Evolutionary conservation across 2,888 invertebrate genomes (phyloP), one percentile per base, ranked within the genome.

Genomic region (Idaea aversata): DNA sequence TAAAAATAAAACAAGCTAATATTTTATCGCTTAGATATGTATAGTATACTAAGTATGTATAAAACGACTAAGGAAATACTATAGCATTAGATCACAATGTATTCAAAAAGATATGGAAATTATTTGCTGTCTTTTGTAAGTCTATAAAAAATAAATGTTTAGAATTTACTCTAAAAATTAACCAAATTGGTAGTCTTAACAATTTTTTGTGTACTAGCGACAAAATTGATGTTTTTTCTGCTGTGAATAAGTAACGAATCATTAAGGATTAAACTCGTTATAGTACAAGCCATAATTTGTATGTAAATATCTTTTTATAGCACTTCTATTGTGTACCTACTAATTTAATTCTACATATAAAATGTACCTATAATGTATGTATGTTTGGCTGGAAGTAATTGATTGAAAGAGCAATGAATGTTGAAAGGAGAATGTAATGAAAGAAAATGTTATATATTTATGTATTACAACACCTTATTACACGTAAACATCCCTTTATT

Each of bases 221-320:
- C 36, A 36, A 36, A 36, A 5, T 36, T 36, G 36, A 36, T 47
- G 47, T 47, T 10, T 47, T 47, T 10, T 4, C 7, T 47, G 47
- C 47, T 47, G 47, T 47, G 13, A 47, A 47, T 47, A 47, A 47
- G 47, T 47, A 13, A 10, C 7, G 36, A 36, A 36, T 36, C 6
- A 36, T 36, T 7, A 36, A 7, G 47, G 13, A 25, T 25, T 47
- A 47, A 47, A 47, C 47, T 10, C 47, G 47, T 47, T 47, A 13
- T 6, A 25, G 60, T 60, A 60, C 64, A 63, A 64, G 57, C 66
- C 66, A 66, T 63, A 35, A 34, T 16, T 34, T 35, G 34, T 15
- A 62, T 69, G 69, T 65, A 67, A 65, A 67, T 69, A 64, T 70
- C 68, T 70, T 66, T 65, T 61, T 67, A 25, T 47, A 47, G 13